Base-by-base conservation (phyloP, 2,113 vertebrate genomes). In the Glaucomys volans region DNA sequence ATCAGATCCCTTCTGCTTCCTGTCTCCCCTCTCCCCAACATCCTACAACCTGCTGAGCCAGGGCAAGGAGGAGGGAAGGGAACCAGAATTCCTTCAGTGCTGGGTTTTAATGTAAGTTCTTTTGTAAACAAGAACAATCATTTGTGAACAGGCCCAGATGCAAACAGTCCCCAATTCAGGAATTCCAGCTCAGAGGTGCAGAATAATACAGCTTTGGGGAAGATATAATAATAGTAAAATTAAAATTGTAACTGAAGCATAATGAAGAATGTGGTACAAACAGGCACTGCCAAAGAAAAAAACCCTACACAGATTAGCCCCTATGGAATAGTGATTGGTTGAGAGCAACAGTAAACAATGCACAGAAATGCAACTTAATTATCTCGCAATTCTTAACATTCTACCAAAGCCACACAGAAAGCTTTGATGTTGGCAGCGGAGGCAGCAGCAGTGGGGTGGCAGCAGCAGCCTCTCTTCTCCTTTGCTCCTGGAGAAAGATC, bases 161-260 rank as follows among this genome's bases (percentile, higher is more conserved):
- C 94, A 97, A 97, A 97, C 92, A 86, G 96, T 6, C 89, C 92
- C 91, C 64, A 95, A 0, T 95, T 89, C 97, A 98, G 97, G 98
- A 98, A 98, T 98, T 98, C 95, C 97, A 98, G 98, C 98, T 98
- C 97, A 93, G 0, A 98, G 97, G 97, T 97, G 87, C 96, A 93
- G 96, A 97, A 97, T 95, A 97, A 98, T 97, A 97, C 97, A 98
- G 54, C 64, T 97, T 98, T 98, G 98, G 97, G 97, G 97, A 98
- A 98, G 98, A 97, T 98, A 98, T 98, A 98, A 98, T 98, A 98
- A 98, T 97, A 97, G 97, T 84, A 97, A 98, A 98, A 98, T 98
- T 96, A 98, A 98, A 98, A 98, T 95, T 93, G 95, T 95, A 98
- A 96, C 91, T 82, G 91, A 96, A 98, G 98, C 97, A 95, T 98